Percentiles rank a stretch among this genome's conserved stretches.
These are phyloP conservation scores for Peromyscus leucopus DNA, from an alignment of 2,113 vertebrate species.

Conservation along the genomic window DNA sequence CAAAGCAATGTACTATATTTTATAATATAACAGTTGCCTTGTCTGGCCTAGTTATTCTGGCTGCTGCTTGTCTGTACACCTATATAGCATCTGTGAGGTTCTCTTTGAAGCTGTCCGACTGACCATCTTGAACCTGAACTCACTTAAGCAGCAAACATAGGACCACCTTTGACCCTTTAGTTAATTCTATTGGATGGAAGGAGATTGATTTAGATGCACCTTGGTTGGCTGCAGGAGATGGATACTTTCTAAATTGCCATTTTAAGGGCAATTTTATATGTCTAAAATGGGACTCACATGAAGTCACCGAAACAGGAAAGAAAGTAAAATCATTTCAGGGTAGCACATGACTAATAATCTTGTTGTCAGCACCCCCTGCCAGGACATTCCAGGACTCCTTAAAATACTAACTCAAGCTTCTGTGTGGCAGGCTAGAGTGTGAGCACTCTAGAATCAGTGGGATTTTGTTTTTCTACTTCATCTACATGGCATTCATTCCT, in stretches of 20 bases:
- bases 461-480: background rate
- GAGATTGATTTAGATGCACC: background rate
- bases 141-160: background rate
- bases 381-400: background rate
- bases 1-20: background rate
- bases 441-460: background rate
- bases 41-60: background rate
- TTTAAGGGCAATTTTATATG: slow-evolving; percentile 7
- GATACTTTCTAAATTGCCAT: slow-evolving; percentile 11
- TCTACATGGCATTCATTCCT: background rate
- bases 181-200: slow-evolving; percentile 20
- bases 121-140: background rate
- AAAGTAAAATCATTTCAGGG: background rate
- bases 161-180: background rate
- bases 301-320: slow-evolving; percentile 11
- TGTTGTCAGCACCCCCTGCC: background rate
- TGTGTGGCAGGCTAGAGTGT: background rate
- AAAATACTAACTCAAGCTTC: slow-evolving; percentile 35
- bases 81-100: background rate
- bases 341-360: rapidly evolving
- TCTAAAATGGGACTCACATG: background rate
- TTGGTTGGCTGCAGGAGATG: background rate
- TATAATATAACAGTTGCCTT: background rate
- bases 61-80: background rate
- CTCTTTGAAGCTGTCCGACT: background rate